Conservation (phyloP, 1,140 invertebrate genomes). For the Brachionus paranguensis region DNA sequence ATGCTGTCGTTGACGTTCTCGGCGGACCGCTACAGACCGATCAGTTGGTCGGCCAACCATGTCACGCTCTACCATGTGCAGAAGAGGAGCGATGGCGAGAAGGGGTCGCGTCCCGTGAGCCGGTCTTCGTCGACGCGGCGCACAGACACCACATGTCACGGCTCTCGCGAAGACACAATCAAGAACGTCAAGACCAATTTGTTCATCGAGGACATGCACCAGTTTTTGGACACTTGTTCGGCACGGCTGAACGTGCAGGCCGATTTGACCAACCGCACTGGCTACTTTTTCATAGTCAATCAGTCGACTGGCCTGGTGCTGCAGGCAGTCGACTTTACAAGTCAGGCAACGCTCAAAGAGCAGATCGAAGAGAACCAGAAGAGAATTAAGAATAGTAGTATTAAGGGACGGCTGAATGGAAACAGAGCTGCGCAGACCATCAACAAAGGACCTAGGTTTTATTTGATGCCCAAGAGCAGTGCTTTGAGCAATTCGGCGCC, state of each 20-base stretch:
- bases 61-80: constrained; percentile 25
- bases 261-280: constrained; percentile 1
- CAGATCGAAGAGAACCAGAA: constrained; percentile 36
- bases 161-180: not conserved
- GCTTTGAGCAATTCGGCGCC: not conserved
- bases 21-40: constrained; percentile 19
- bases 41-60: constrained; percentile 24
- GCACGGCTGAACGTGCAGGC: not conserved
- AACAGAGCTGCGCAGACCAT: not conserved
- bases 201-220: not conserved
- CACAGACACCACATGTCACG: not conserved
- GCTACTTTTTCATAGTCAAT: constrained; percentile 37
- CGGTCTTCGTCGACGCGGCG: not conserved
- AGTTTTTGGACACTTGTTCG: not conserved
- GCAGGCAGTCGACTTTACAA: constrained; percentile 32
- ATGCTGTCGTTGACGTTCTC: constrained; percentile 4
- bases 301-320: constrained; percentile 30
- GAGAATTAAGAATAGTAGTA: not conserved
- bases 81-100: not conserved
- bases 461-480: constrained; percentile 30
- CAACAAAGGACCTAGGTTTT: constrained; percentile 33
- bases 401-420: not conserved
- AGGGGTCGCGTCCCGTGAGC: not conserved
- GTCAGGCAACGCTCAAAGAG: not conserved
- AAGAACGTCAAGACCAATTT: not conserved